phyloP scores from a whole-genome alignment of 2,113 vertebrate genomes.

The Aegypius monachus region DNA sequence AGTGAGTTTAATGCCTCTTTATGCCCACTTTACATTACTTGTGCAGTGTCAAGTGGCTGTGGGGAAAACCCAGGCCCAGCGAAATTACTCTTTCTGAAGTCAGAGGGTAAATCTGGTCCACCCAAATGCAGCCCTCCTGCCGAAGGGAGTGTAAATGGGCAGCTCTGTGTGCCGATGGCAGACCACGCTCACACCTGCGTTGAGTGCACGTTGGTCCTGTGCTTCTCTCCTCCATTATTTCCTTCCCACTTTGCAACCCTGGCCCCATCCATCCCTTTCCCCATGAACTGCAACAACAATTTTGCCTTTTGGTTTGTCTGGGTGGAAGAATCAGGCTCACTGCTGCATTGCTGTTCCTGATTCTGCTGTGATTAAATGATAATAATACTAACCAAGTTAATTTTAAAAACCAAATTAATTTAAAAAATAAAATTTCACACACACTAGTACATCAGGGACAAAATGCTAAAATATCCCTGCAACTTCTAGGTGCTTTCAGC shows the following conservation, averaged over 20 bases:
- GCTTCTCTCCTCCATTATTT: background rate
- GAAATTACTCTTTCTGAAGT: background rate
- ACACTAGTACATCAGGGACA: background rate
- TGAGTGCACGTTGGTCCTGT: fast-evolving
- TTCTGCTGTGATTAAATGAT: background rate
- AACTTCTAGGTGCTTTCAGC: background rate
- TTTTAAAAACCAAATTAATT: background rate
- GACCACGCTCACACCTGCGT: background rate
- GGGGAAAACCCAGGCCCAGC: background rate
- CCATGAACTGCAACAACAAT: background rate
- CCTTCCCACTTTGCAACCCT: background rate
- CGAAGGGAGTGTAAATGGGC: background rate
- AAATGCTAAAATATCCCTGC: background rate
- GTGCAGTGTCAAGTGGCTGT: background rate
- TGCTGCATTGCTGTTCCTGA: background rate
- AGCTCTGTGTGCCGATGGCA: background rate
- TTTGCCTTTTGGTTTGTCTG: background rate
- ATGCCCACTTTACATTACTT: background rate
- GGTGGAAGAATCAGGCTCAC: background rate
- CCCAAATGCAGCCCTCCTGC: background rate
- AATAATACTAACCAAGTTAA: background rate
- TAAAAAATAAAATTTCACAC: background rate
- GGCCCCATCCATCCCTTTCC: background rate
- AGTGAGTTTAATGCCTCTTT: background rate
- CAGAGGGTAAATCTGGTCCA: background rate